phyloP scores from a whole-genome alignment of 2,113 vertebrate species.

The Acrocephalus arundinaceus region DNA sequence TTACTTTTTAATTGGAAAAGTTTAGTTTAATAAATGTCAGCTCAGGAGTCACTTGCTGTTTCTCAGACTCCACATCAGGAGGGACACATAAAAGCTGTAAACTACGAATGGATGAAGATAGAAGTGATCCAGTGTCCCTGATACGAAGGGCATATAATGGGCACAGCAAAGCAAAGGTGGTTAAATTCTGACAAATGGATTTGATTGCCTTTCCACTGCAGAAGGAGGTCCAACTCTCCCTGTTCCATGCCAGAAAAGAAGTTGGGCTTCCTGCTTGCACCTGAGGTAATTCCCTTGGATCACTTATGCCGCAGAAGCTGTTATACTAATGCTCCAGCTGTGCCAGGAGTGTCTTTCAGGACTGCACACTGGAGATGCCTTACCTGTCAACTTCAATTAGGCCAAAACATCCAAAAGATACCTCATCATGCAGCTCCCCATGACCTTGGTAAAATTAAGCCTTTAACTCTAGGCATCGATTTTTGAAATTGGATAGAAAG shows the following conservation, averaged over 20 bases:
- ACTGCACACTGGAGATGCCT: neutral
- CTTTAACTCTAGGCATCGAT: neutral
- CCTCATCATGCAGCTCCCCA: neutral
- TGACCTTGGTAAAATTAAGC: neutral
- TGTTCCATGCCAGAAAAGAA: neutral
- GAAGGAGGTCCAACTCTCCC: neutral
- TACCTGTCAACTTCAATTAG: neutral
- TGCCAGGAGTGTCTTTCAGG: neutral
- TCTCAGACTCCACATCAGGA: neutral
- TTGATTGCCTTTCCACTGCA: neutral
- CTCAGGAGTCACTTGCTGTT: neutral
- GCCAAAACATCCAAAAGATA: neutral
- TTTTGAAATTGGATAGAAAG: neutral
- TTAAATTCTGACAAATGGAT: neutral
- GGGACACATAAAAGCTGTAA: neutral
- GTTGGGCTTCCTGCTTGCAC: neutral
- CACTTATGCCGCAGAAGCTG: neutral
- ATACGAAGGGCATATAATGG: neutral
- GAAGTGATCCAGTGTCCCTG: neutral
- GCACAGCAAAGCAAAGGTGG: neutral
- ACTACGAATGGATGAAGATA: neutral
- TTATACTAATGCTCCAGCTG: neutral
- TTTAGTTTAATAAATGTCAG: neutral
- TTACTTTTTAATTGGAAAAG: neutral
- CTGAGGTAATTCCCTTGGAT: neutral